phyloP scores from a whole-genome alignment of 2,888 invertebrate genomes.

The Celastrina argiolus region DNA sequence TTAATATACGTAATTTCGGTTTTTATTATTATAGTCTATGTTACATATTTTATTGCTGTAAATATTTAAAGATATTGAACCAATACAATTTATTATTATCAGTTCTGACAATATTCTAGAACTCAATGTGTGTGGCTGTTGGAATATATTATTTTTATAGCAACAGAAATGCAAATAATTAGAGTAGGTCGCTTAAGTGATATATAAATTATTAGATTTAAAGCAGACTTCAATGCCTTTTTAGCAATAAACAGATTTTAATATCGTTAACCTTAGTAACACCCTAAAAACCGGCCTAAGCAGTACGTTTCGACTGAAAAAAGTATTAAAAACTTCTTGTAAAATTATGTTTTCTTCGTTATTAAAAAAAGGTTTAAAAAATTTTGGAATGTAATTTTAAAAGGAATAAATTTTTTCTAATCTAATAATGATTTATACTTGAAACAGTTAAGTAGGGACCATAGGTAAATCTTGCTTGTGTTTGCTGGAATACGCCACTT shows the following conservation, averaged over 20 bases:
- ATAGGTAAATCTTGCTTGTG: constrained; percentile 58
- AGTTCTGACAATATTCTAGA: too few relatives aligned
- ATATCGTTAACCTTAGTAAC: constrained; percentile 16
- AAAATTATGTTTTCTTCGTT: constrained; percentile 9
- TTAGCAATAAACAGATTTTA: constrained; percentile 1
- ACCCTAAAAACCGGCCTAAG: constrained; percentile 17
- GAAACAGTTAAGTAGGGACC: constrained; percentile 66
- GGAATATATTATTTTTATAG: neutral
- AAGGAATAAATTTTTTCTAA: constrained; percentile 12
- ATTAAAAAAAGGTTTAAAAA: neutral
- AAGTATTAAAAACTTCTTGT: constrained; percentile 3
- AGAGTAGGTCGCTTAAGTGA: neutral
- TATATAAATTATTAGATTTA: neutral
- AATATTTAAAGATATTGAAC: neutral
- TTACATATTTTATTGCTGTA: neutral
- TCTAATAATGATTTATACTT: constrained; percentile 46
- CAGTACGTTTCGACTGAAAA: constrained; percentile 17
- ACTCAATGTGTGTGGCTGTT: neutral
- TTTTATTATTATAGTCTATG: neutral
- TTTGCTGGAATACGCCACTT: constrained; percentile 39
- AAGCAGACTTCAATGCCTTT: neutral
- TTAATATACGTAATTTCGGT: neutral
- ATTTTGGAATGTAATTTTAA: constrained; percentile 18
- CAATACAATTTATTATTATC: neutral
- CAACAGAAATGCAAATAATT: neutral